Base-by-base conservation (phyloP, 2,888 invertebrate species). In the Drosophila seclusa region DNA sequence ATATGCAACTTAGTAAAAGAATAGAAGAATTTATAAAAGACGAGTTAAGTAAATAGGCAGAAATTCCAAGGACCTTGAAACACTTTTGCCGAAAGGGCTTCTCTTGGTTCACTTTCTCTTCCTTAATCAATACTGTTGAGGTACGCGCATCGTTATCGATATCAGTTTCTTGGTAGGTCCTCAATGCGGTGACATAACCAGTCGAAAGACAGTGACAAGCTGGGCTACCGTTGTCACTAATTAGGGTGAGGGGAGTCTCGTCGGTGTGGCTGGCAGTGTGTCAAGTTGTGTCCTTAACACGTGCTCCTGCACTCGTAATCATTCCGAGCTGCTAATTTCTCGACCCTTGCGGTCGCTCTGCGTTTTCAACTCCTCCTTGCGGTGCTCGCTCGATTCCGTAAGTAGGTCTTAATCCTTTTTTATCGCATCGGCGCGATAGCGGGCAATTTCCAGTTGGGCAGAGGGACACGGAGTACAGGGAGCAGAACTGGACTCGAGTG, bases 361-460 rank as follows among this genome's bases (percentile, higher is more conserved):
- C 52, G 53, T 34, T 38, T 36, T 38, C 45, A 60, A 50, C 57
- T 55, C 49, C 16, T 53, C 65, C 71, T 79, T 82, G 73, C 74
- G 83, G 71, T 75, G 60, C 61, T 21, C 62, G 42, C 69, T 57
- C 31, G 42, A 8, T 27, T n/a, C 27, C 58, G 63, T 79, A 81
- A 83, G 82, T 79, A 79, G 77, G 76, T 78, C 78, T 82, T 91
- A 91, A 91, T 91, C 90, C 91, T 90, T 78, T 73, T 34, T 91
- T 90, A 91, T 88, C 89, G 84, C 78, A 68, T 76, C 69, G 58
- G 65, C 24, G 66, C 53, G 83, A 87, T 76, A 73, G 79, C 73
- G 70, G 74, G 68, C 77, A 69, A 73, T 81, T 78, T 76, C 70
- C 73, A 73, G 73, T 78, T 79, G 73, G 53, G 21, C 70, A 38